Evolutionary conservation across 2,113 vertebrate species (phyloP).

Genomic region (Rhabdomys dilectus): DNA sequence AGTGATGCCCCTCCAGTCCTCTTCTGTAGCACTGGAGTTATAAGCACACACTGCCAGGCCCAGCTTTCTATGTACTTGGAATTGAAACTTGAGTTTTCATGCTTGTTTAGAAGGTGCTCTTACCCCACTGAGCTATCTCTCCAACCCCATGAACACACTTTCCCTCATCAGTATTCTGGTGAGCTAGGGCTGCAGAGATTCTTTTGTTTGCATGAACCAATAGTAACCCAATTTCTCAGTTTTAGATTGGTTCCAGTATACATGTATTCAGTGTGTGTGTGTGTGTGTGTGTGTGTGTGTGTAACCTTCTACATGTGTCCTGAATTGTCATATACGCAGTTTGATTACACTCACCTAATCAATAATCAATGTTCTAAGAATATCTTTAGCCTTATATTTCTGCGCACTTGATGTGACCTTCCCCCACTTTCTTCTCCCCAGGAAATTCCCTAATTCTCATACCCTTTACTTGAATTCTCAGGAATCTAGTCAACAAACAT

Average conservation of each 20-base stretch:
- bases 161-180: neutral
- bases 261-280: too few relatives aligned
- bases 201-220: conserved; percentile 5
- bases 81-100: neutral
- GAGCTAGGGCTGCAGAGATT: neutral
- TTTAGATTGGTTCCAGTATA: neutral
- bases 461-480: conserved; percentile 13
- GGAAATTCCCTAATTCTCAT: neutral
- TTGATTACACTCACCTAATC: neutral
- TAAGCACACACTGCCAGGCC: neutral
- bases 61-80: neutral
- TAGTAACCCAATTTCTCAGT: conserved; percentile 19
- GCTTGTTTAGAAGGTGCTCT: neutral
- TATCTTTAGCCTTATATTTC: neutral
- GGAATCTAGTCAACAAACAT: neutral
- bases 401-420: neutral
- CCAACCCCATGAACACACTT: neutral
- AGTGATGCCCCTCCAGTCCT: neutral
- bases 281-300: too few relatives aligned
- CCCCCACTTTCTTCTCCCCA: neutral
- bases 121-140: neutral
- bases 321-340: neutral
- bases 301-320: neutral
- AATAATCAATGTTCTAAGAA: conserved; percentile 6
- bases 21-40: too few relatives aligned